Conservation (phyloP, 2,797 vertebrate genomes). For the Sebastes paucispinis region DNA sequence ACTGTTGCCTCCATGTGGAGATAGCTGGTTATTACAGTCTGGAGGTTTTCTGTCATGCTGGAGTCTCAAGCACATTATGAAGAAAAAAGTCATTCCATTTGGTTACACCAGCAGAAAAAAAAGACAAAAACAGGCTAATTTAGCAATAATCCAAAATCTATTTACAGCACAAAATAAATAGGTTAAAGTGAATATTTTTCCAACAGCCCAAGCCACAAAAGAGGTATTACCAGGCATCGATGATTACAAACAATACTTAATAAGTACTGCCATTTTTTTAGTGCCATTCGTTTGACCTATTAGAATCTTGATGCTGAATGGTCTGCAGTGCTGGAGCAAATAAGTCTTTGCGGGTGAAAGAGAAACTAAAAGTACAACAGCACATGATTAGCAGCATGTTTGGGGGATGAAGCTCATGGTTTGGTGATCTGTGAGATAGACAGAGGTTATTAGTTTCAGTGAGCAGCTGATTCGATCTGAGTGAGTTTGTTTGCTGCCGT, state of each 20-base stretch:
- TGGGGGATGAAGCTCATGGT: constrained; percentile 2
- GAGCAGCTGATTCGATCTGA: constrained; percentile 20
- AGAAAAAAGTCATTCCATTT: constrained; percentile 52
- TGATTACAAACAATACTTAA: constrained; percentile 18
- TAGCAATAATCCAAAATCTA: constrained; percentile 54
- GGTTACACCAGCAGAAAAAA: constrained; percentile 62
- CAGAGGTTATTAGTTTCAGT: constrained; percentile 31
- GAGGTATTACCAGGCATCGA: background rate
- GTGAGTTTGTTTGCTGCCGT: constrained; percentile 15
- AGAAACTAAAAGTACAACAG: background rate
- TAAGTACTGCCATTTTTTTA: constrained; percentile 33
- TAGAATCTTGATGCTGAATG: constrained; percentile 12
- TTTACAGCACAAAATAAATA: constrained; percentile 52
- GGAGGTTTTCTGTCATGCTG: constrained; percentile 25
- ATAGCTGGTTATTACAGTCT: constrained; percentile 67
- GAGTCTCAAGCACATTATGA: constrained; percentile 62
- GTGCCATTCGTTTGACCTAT: constrained; percentile 25
- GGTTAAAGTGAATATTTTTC: constrained; percentile 26
- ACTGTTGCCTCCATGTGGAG: constrained; percentile 73
- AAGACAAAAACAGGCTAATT: constrained; percentile 42
- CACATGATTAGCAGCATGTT: background rate
- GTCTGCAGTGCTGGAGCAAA: background rate
- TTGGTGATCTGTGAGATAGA: constrained; percentile 18
- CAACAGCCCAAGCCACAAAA: constrained; percentile 25
- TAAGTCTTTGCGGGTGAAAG: background rate